These are phyloP conservation scores for Achlya flavicornis DNA, from an alignment of 2,888 invertebrate species.

Conservation along the genomic window DNA sequence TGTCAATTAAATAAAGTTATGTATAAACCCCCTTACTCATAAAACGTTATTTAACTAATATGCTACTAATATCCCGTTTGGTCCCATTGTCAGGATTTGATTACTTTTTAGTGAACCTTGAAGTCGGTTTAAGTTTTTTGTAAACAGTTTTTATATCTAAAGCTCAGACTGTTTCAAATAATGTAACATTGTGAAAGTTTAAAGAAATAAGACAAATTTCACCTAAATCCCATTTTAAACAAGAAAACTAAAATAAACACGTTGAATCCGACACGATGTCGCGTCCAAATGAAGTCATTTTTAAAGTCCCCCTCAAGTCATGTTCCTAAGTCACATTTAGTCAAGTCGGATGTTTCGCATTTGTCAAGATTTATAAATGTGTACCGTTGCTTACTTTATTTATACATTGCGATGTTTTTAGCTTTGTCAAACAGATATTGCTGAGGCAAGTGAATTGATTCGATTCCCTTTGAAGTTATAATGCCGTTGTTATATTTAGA, in stretches of 20 bases:
- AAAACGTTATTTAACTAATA: no score
- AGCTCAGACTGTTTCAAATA: no score
- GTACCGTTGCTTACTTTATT: constrained; percentile 32
- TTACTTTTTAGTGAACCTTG: no score
- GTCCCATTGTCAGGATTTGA: no score
- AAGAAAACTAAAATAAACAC: constrained; percentile 57
- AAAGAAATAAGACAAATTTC: constrained; percentile 42
- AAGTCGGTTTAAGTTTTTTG: no score
- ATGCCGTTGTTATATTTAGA: no score
- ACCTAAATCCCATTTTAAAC: constrained; percentile 44
- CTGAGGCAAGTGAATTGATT: not conserved
- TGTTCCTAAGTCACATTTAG: constrained; percentile 44
- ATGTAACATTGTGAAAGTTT: not conserved
- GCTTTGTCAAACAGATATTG: not conserved
- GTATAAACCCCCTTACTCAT: no score
- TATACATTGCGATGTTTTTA: not conserved
- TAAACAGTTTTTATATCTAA: no score
- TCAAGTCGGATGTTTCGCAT: constrained; percentile 64
- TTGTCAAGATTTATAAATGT: constrained; percentile 66
- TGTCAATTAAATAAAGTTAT: no score
- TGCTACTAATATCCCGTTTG: no score
- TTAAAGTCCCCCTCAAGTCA: constrained; percentile 56
- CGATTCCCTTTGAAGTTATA: not conserved
- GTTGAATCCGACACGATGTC: constrained; percentile 49
- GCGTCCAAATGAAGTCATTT: constrained; percentile 67